phyloP scores from a whole-genome alignment of 2,888 invertebrate genomes.

The Morinoia aosen region DNA sequence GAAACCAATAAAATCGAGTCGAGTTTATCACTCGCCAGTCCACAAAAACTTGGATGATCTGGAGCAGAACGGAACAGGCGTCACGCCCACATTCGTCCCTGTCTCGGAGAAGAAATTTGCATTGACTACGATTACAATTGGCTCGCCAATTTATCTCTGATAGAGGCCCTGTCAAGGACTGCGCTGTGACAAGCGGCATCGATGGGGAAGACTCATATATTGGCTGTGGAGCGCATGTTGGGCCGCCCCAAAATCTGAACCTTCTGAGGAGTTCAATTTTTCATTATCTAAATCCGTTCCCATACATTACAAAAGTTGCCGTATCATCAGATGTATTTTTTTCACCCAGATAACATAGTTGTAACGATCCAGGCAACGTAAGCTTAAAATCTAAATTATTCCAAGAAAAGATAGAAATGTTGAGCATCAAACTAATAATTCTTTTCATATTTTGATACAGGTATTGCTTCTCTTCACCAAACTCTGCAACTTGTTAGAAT shows the following conservation, averaged over 20 bases:
- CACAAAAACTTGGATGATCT: neutral
- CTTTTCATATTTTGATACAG: too few relatives aligned
- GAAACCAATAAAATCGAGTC: neutral
- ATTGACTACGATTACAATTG: conserved; percentile 49
- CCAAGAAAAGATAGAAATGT: too few relatives aligned
- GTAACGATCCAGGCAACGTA: too few relatives aligned
- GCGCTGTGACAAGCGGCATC: conserved; percentile 28
- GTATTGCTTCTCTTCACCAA: too few relatives aligned
- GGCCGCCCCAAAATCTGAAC: too few relatives aligned
- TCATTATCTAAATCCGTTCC: neutral
- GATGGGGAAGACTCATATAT: neutral
- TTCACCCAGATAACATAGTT: too few relatives aligned
- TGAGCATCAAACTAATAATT: too few relatives aligned
- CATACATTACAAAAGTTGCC: too few relatives aligned
- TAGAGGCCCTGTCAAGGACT: conserved; percentile 6
- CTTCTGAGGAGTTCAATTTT: neutral
- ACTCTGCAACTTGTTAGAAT: too few relatives aligned
- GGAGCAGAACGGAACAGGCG: conserved; percentile 1
- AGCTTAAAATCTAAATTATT: too few relatives aligned
- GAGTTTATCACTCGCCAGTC: neutral
- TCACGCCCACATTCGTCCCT: conserved; percentile 18
- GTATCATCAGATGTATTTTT: too few relatives aligned
- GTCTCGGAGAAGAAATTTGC: conserved; percentile 36
- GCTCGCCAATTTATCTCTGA: conserved; percentile 22
- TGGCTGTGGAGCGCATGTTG: neutral